Conservation (phyloP, 2,888 invertebrate species). For the Malthinus flaveolus region DNA sequence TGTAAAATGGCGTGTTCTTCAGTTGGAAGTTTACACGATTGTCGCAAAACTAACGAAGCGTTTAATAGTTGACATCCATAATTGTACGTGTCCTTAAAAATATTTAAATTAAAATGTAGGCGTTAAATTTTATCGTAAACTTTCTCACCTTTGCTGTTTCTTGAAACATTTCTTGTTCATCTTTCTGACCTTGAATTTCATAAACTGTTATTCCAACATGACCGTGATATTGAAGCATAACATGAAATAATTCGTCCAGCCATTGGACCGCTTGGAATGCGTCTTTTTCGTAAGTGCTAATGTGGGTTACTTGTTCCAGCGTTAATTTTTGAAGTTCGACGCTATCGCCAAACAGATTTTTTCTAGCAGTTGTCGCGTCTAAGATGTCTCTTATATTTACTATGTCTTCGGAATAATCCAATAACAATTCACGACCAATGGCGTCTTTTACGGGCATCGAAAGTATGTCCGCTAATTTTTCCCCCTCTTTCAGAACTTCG, state of each 20-base stretch:
- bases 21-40: slow-evolving; percentile 68
- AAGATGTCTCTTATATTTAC: slow-evolving; percentile 72
- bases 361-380: slow-evolving; percentile 69
- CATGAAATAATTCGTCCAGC: slow-evolving; percentile 75
- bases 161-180: slow-evolving; percentile 74
- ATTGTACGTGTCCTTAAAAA: slow-evolving; percentile 73
- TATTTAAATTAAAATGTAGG: background rate
- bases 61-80: slow-evolving; percentile 79
- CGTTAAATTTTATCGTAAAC: background rate
- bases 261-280: slow-evolving; percentile 75
- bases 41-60: slow-evolving; percentile 72
- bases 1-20: slow-evolving; percentile 62
- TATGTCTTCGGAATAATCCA: slow-evolving; percentile 73
- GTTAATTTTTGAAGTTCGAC: slow-evolving; percentile 76
- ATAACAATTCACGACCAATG: slow-evolving; percentile 68
- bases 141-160: slow-evolving; percentile 72
- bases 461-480: slow-evolving; percentile 75
- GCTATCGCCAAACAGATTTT: slow-evolving; percentile 73
- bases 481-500: slow-evolving; percentile 73
- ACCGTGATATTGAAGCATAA: slow-evolving; percentile 68
- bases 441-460: slow-evolving; percentile 80
- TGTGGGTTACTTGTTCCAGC: slow-evolving; percentile 75
- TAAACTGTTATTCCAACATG: slow-evolving; percentile 73
- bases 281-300: slow-evolving; percentile 76
- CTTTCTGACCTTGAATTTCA: slow-evolving; percentile 75